A percentile compares a stretch with the other conserved stretches of the same genome.
These are phyloP conservation scores for Brachionus calyciflorus DNA, from an alignment of 1,140 invertebrate genomes.

Conservation along the genomic window DNA sequence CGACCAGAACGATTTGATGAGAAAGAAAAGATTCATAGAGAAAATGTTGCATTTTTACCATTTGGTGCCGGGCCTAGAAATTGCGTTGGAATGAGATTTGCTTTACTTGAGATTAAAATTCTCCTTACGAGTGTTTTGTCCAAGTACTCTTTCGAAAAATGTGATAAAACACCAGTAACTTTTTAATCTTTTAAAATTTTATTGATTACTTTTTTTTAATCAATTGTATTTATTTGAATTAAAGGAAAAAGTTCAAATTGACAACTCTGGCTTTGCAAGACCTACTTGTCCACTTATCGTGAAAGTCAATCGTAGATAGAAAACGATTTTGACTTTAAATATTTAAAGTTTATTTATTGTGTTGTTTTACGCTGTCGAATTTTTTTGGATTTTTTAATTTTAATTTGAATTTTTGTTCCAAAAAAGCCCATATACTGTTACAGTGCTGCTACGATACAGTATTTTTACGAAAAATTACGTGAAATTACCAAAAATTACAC, in stretches of 20 bases:
- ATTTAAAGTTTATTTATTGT: too few relatives aligned
- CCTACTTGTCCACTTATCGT: not conserved
- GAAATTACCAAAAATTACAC: too few relatives aligned
- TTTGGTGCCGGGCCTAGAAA: conserved; percentile 66
- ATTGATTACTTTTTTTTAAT: too few relatives aligned
- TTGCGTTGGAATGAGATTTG: conserved; percentile 67
- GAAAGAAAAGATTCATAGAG: conserved; percentile 52
- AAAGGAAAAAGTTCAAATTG: conserved; percentile 48
- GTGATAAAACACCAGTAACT: conserved; percentile 49
- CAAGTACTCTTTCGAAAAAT: conserved; percentile 51
- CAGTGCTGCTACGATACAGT: too few relatives aligned
- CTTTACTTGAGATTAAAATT: conserved; percentile 68
- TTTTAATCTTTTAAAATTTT: too few relatives aligned
- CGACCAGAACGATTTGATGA: conserved; percentile 56
- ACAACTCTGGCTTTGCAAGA: conserved; percentile 12
- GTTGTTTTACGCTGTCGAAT: too few relatives aligned
- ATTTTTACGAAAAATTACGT: too few relatives aligned
- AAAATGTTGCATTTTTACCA: conserved; percentile 63
- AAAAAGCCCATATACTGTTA: too few relatives aligned
- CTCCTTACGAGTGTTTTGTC: conserved; percentile 59
- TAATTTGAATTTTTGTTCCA: too few relatives aligned
- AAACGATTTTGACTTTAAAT: too few relatives aligned
- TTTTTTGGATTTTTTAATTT: too few relatives aligned
- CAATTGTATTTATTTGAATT: too few relatives aligned
- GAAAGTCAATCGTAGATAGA: not conserved